phyloP scores from a whole-genome alignment of 2,797 vertebrate genomes.

The Gymnothorax javanicus region DNA sequence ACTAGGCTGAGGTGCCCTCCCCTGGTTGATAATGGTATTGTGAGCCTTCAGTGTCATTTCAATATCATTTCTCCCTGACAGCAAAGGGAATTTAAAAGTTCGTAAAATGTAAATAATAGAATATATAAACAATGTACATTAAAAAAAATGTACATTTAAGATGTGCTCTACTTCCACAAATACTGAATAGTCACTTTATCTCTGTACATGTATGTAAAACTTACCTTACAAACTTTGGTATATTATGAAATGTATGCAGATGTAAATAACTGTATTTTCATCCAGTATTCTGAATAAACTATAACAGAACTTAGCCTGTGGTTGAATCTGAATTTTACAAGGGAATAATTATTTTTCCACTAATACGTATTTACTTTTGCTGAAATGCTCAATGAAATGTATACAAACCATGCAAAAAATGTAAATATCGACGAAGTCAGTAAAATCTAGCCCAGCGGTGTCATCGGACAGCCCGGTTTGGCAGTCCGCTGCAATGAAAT shows the following conservation, averaged over 20 bases:
- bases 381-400: not conserved
- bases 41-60: conserved; percentile 6
- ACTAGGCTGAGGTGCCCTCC: not conserved
- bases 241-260: conserved; percentile 62
- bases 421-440: not conserved
- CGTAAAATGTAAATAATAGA: conserved; percentile 56
- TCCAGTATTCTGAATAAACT: conserved; percentile 41
- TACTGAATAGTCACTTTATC: conserved; percentile 71
- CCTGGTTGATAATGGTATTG: conserved; percentile 12
- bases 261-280: conserved; percentile 54
- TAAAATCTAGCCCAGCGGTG: not conserved
- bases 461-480: not conserved
- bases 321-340: not conserved
- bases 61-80: conserved; percentile 36
- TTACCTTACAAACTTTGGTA: conserved; percentile 55
- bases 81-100: conserved; percentile 25
- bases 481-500: not conserved
- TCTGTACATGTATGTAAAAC: conserved; percentile 59
- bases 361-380: not conserved
- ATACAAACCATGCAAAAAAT: not conserved
- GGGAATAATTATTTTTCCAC: not conserved
- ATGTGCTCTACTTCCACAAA: conserved; percentile 60
- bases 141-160: conserved; percentile 47
- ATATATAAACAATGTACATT: conserved; percentile 55
- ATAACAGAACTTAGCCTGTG: conserved; percentile 27